These are phyloP conservation scores for Cylas formicarius DNA, from an alignment of 1,140 invertebrate genomes.

Conservation along the genomic window DNA sequence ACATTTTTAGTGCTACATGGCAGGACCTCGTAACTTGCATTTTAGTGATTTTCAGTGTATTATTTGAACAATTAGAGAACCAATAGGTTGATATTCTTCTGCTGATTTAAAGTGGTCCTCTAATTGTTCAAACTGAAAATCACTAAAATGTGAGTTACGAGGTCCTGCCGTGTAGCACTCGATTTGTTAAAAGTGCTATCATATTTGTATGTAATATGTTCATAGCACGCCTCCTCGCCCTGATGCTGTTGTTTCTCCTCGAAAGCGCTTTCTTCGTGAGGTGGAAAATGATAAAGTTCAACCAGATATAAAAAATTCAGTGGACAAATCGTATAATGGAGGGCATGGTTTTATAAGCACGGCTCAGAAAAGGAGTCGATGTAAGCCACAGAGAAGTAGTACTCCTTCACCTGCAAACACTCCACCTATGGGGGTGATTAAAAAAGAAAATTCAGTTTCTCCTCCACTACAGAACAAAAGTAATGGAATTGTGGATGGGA, in stretches of 20 bases:
- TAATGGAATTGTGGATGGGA: slow-evolving; percentile 27
- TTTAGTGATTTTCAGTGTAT: background rate
- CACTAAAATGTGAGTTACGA: too few relatives aligned
- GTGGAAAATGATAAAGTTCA: slow-evolving; percentile 43
- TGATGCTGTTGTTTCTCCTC: slow-evolving; percentile 47
- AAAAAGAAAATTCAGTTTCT: slow-evolving; percentile 16
- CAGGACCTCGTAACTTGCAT: too few relatives aligned
- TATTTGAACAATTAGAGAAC: background rate
- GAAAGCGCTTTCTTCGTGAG: slow-evolving; percentile 55
- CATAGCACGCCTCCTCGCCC: slow-evolving; percentile 39
- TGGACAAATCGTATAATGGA: too few relatives aligned
- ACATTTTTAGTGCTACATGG: too few relatives aligned
- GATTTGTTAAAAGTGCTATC: too few relatives aligned
- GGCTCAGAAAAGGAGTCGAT: slow-evolving; percentile 32
- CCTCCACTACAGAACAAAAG: slow-evolving; percentile 45
- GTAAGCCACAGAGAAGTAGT: slow-evolving; percentile 41
- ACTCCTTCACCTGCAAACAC: slow-evolving; percentile 15
- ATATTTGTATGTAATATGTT: slow-evolving; percentile 1
- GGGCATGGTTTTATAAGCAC: too few relatives aligned
- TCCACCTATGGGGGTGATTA: slow-evolving; percentile 13
- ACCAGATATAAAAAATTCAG: slow-evolving; percentile 21
- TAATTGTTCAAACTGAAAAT: too few relatives aligned
- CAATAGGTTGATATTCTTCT: too few relatives aligned
- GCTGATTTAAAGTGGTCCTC: too few relatives aligned
- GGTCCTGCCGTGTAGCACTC: too few relatives aligned